A percentile compares a stretch with the other conserved stretches of the same genome.
These are phyloP conservation scores for Urophycis tenuis DNA, from an alignment of 2,797 vertebrate species.

Conservation along the genomic window DNA sequence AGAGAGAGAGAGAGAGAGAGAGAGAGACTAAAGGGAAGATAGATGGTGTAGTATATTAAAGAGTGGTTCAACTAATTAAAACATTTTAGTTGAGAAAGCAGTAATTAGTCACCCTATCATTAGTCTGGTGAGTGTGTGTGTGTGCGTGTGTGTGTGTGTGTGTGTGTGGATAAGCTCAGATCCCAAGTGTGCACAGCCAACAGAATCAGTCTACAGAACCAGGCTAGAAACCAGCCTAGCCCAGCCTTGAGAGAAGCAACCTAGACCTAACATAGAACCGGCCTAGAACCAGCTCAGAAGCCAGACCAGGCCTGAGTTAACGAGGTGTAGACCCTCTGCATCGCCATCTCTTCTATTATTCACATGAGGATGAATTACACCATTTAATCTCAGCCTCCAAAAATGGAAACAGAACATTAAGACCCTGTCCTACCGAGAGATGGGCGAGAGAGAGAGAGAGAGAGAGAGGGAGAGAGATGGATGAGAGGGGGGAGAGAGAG, in stretches of 20 bases:
- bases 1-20: neutral
- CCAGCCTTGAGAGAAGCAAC: neutral
- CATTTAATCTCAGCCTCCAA: neutral
- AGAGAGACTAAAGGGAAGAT: neutral
- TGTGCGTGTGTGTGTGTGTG: constrained; percentile 6
- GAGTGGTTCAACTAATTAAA: constrained; percentile 4
- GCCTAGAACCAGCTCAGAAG: neutral
- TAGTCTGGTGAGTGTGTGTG: constrained; percentile 1
- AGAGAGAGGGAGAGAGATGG: neutral
- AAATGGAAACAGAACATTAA: constrained; percentile 1
- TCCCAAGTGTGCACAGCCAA: neutral
- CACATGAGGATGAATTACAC: neutral
- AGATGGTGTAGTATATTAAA: neutral
- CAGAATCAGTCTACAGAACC: too few relatives aligned
- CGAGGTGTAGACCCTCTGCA: neutral
- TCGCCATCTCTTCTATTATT: constrained; percentile 4
- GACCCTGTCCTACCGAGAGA: neutral
- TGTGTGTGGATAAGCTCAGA: neutral
- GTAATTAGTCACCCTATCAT: neutral
- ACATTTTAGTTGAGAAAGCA: neutral
- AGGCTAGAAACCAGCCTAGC: neutral
- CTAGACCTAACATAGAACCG: neutral
- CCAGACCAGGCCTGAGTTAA: too few relatives aligned
- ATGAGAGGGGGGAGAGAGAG: neutral
- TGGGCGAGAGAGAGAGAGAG: neutral